Conservation (phyloP, 2,797 vertebrate species). For the Acridotheres tristis region DNA sequence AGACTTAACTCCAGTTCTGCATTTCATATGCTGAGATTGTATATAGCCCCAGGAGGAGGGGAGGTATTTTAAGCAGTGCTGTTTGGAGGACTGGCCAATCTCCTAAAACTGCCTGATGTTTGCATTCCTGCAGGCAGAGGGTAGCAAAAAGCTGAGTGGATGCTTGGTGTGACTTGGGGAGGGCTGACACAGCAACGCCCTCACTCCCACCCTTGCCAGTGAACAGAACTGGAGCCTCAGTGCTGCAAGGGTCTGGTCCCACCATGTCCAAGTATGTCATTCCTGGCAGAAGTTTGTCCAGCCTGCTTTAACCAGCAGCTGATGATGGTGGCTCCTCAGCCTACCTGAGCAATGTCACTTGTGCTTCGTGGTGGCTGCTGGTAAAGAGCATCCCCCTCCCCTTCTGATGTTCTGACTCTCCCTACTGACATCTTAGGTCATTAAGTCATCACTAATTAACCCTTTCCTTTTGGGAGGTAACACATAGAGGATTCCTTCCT, state of each 20-base stretch:
- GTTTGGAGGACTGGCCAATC: neutral
- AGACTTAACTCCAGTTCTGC: neutral
- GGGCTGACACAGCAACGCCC: accelerated
- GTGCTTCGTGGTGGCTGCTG: neutral
- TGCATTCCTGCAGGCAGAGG: neutral
- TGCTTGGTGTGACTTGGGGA: neutral
- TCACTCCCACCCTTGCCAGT: neutral
- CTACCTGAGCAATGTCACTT: accelerated
- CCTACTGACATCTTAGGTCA: neutral
- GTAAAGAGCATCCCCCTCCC: neutral
- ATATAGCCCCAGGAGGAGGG: neutral
- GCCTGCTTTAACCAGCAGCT: neutral
- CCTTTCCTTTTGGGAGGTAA: neutral
- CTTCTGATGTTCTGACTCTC: neutral
- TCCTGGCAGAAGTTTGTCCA: neutral
- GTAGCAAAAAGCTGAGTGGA: neutral
- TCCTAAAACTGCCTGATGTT: neutral
- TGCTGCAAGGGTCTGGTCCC: neutral
- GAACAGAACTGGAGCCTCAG: neutral
- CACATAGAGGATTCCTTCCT: neutral
- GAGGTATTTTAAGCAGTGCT: neutral
- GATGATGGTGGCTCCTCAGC: neutral
- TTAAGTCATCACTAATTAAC: no score
- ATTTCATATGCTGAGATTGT: neutral
- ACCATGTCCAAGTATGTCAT: neutral